Conservation (phyloP, 1,140 invertebrate genomes). For the Panagrolaimus sp. region DNA sequence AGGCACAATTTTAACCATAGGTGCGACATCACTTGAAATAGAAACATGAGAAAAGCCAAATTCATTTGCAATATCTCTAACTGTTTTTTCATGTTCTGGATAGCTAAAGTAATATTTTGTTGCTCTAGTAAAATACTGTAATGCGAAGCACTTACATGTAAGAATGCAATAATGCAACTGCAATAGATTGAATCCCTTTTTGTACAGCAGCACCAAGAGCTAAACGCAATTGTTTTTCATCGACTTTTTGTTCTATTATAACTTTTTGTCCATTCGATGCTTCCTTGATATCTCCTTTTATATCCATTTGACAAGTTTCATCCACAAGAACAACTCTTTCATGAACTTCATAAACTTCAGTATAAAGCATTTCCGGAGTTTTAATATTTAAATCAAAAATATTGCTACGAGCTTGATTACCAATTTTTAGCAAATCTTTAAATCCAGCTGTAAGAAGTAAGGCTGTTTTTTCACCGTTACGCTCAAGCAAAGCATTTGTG, state of each 20-base stretch:
- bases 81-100: slow-evolving; percentile 74
- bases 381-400: slow-evolving; percentile 91
- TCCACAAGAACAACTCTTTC: slow-evolving; percentile 75
- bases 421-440: slow-evolving; percentile 82
- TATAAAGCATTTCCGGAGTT: slow-evolving; percentile 80
- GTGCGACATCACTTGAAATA: slow-evolving; percentile 85
- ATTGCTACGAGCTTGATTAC: slow-evolving; percentile 93
- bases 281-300: slow-evolving; percentile 59
- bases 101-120: slow-evolving; percentile 62
- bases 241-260: slow-evolving; percentile 56
- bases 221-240: slow-evolving; percentile 60
- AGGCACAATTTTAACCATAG: slow-evolving; percentile 88
- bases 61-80: slow-evolving; percentile 74
- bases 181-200: slow-evolving; percentile 80
- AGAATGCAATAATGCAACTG: slow-evolving; percentile 89
- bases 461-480: slow-evolving; percentile 89
- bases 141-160: slow-evolving; percentile 68
- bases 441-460: slow-evolving; percentile 88
- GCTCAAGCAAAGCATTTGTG: slow-evolving; percentile 91
- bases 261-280: slow-evolving; percentile 69
- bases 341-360: slow-evolving; percentile 81
- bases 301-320: slow-evolving; percentile 60
- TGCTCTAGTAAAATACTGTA: slow-evolving; percentile 13
- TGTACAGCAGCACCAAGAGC: slow-evolving; percentile 67
- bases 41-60: slow-evolving; percentile 86